A percentile compares a stretch with the other conserved stretches of the same genome.
phyloP scores from a whole-genome alignment of 2,888 invertebrate genomes.

The Campopleginae sp. region DNA sequence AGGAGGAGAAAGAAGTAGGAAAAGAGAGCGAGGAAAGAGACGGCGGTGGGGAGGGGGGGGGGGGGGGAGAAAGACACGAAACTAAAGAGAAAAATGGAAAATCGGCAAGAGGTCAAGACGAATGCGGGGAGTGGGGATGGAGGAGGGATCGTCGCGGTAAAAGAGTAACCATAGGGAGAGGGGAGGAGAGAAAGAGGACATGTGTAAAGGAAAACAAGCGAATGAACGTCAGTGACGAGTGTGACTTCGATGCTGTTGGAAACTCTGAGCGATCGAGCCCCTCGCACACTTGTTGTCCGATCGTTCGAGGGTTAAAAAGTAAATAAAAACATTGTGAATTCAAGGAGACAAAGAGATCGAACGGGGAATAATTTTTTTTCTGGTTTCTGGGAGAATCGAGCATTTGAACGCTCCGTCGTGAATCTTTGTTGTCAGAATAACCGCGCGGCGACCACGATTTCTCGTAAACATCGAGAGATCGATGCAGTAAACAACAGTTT shows the following conservation, averaged over 20 bases:
- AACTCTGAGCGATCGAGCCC: conserved; percentile 34
- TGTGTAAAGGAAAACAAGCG: conserved; percentile 68
- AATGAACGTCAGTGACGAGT: conserved; percentile 64
- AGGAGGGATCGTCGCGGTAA: conserved; percentile 34
- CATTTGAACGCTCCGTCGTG: neutral
- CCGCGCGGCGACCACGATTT: neutral
- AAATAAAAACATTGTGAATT: conserved; percentile 1
- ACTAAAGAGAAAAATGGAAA: conserved; percentile 11
- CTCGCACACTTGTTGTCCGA: neutral
- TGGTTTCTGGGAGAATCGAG: neutral
- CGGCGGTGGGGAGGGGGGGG: neutral
- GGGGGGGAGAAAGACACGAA: neutral
- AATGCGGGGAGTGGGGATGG: conserved; percentile 32
- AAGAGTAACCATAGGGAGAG: conserved; percentile 63
- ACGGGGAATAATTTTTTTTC: neutral
- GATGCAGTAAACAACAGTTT: neutral
- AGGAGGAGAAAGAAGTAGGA: neutral
- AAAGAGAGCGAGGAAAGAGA: neutral
- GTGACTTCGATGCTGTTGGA: conserved; percentile 49
- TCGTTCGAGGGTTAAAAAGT: neutral
- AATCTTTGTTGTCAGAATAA: neutral
- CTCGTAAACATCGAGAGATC: neutral
- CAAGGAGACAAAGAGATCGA: conserved; percentile 3
- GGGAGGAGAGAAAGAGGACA: conserved; percentile 72
- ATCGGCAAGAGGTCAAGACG: conserved; percentile 51